These are phyloP conservation scores for Harmothoe impar DNA, from an alignment of 2,888 invertebrate genomes.

Conservation along the genomic window DNA sequence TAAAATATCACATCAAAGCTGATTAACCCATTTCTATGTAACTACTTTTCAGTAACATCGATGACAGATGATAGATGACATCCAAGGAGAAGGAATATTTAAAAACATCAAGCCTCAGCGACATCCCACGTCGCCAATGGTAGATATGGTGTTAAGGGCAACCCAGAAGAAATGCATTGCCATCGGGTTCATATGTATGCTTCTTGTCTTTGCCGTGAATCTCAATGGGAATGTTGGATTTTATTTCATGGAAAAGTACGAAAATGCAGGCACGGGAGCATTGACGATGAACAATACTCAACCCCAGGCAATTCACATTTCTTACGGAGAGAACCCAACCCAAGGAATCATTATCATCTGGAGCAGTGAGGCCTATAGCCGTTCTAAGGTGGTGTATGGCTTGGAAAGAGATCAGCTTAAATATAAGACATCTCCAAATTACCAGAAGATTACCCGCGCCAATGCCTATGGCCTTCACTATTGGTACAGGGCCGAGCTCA, in stretches of 20 bases:
- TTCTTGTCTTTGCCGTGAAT: conserved; percentile 16
- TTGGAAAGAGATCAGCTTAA: not conserved
- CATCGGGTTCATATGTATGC: conserved; percentile 7
- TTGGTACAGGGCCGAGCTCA: conserved; percentile 74
- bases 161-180: conserved; percentile 37
- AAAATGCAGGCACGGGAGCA: conserved; percentile 1
- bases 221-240: conserved; percentile 41
- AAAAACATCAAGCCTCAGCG: not conserved
- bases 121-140: not conserved
- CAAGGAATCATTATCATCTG: conserved; percentile 75
- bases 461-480: conserved; percentile 74
- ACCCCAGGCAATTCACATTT: conserved; percentile 77
- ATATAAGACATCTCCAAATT: not conserved
- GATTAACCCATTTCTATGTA: too few species aligned
- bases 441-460: conserved; percentile 66
- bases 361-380: conserved; percentile 67
- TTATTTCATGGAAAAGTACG: conserved; percentile 47
- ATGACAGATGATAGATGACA: not conserved
- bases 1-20: too few species aligned
- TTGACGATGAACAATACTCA: conserved; percentile 9
- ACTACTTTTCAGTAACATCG: not conserved
- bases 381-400: conserved; percentile 43
- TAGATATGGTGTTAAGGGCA: not conserved
- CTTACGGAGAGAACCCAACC: conserved; percentile 72
- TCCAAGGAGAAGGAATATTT: not conserved